These are phyloP conservation scores for Allenopithecus nigroviridis DNA, from an alignment of 2,797 vertebrate genomes.

Conservation along the genomic window DNA sequence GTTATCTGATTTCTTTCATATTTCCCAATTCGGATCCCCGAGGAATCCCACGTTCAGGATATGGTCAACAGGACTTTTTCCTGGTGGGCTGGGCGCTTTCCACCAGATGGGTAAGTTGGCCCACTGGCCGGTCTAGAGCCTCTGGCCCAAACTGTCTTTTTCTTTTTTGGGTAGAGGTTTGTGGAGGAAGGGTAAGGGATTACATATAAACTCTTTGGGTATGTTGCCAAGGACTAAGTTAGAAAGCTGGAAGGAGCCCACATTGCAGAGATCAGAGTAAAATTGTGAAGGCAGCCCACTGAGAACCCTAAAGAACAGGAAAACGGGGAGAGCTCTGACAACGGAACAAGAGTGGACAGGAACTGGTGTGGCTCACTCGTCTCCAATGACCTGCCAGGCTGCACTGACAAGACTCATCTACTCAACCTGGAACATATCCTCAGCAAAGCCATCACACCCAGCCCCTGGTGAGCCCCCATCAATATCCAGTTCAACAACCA, in stretches of 20 bases:
- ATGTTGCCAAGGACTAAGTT: background rate
- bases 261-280: background rate
- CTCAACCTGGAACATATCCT: background rate
- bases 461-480: background rate
- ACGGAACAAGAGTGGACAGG: background rate
- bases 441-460: background rate
- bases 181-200: background rate
- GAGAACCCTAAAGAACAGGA: background rate
- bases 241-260: background rate
- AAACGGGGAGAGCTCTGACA: background rate
- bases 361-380: rapidly evolving
- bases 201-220: background rate
- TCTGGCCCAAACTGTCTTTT: background rate
- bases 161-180: background rate
- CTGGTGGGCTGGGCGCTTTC: background rate
- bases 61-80: background rate
- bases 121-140: background rate
- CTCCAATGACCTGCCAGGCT: background rate
- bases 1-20: background rate
- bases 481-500: background rate
- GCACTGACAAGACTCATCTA: background rate
- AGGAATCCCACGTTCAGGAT: background rate
- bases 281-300: background rate
- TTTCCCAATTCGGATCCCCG: background rate
- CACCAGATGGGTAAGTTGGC: rapidly evolving